phyloP scores from a whole-genome alignment of 2,888 invertebrate species.

The Heliconius hortense region DNA sequence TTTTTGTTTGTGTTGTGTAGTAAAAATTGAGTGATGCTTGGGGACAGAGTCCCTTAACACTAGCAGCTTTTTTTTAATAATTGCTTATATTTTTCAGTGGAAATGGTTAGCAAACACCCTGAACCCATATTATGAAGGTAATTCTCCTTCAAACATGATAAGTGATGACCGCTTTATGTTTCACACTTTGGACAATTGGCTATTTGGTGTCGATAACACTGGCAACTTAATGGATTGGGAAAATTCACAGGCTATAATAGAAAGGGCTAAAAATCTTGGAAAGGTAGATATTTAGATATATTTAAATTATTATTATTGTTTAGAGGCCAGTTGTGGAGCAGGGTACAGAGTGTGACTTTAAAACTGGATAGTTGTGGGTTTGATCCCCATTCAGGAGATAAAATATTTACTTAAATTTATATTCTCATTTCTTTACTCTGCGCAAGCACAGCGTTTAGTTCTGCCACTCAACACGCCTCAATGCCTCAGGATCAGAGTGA shows the following conservation, averaged over 20 bases:
- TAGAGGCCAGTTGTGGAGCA: no score
- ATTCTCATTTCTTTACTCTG: no score
- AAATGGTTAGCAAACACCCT: constrained; percentile 92
- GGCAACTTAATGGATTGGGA: constrained; percentile 89
- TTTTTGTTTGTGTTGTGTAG: background rate
- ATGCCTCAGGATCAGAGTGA: no score
- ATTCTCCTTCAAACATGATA: constrained; percentile 86
- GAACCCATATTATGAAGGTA: constrained; percentile 96
- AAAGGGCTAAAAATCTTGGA: constrained; percentile 72
- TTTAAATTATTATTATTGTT: no score
- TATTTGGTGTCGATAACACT: constrained; percentile 91
- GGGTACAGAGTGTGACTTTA: no score
- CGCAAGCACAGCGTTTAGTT: no score
- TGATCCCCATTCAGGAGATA: no score
- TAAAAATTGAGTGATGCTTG: background rate
- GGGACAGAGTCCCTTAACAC: no score
- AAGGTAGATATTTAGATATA: constrained; percentile 61
- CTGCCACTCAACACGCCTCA: no score
- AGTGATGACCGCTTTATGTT: constrained; percentile 93
- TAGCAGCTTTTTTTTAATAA: background rate
- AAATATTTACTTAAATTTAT: no score
- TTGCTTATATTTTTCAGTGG: constrained; percentile 83
- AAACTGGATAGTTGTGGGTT: no score
- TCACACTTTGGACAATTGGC: constrained; percentile 90
- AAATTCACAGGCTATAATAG: constrained; percentile 85